Percentiles rank a stretch among this genome's conserved stretches.
These are phyloP conservation scores for Lasioglossum marginatum DNA, from an alignment of 2,888 invertebrate species.

Conservation along the genomic window DNA sequence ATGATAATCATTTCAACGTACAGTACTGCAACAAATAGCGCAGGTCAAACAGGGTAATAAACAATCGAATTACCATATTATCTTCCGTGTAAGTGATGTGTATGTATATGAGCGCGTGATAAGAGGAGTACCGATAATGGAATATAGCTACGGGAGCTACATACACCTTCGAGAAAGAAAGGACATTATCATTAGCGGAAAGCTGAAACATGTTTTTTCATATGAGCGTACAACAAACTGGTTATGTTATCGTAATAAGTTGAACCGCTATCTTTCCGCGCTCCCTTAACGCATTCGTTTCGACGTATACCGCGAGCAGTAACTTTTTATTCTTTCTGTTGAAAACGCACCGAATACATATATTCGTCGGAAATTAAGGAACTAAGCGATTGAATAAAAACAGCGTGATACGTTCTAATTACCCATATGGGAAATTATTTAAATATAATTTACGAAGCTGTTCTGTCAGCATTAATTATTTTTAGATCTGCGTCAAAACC, in stretches of 20 bases:
- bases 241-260: constrained; percentile 64
- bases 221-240: constrained; percentile 65
- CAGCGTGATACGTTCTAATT: background rate
- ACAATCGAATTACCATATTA: constrained; percentile 62
- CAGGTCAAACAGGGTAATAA: background rate
- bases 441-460: background rate
- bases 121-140: constrained; percentile 35
- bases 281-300: constrained; percentile 20
- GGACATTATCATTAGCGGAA: constrained; percentile 52
- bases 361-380: background rate
- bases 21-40: background rate
- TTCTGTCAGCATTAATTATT: background rate
- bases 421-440: background rate
- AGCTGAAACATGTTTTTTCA: constrained; percentile 61
- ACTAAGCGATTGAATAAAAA: background rate
- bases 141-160: constrained; percentile 27
- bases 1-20: background rate
- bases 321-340: background rate
- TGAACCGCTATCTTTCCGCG: constrained; percentile 44
- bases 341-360: background rate
- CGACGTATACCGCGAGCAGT: background rate
- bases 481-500: background rate
- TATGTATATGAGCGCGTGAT: constrained; percentile 14
- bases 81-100: constrained; percentile 27
- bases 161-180: constrained; percentile 19